Evolutionary conservation across 2,797 vertebrate species (phyloP).

Genomic region (Pteronotus mesoamericanus): DNA sequence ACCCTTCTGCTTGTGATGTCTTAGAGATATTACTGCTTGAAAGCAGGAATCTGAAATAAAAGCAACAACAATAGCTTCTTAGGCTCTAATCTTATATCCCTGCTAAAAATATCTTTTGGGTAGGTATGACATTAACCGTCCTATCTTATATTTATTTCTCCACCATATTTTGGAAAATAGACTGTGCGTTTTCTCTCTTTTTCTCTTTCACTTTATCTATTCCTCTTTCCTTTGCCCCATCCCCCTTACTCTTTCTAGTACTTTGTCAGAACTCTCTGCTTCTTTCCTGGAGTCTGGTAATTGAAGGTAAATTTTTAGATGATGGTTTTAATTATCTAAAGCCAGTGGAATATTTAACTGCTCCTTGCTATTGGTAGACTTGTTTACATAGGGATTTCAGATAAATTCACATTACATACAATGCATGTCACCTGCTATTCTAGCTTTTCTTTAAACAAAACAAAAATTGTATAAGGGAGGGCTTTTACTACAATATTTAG

Average conservation of each 20-base stretch:
- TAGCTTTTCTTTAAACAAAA: slow-evolving; percentile 62
- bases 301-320: slow-evolving; percentile 78
- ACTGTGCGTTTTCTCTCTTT: not conserved
- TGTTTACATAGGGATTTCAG: slow-evolving; percentile 83
- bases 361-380: slow-evolving; percentile 81
- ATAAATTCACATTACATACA: slow-evolving; percentile 82
- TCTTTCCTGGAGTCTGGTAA: slow-evolving; percentile 72
- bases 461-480: slow-evolving; percentile 62
- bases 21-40: slow-evolving; percentile 15
- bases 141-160: slow-evolving; percentile 33
- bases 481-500: slow-evolving; percentile 74
- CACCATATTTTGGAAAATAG: slow-evolving; percentile 32
- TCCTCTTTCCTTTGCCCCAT: not conserved
- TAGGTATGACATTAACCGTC: slow-evolving; percentile 37
- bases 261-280: slow-evolving; percentile 71
- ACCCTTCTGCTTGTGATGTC: not conserved
- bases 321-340: slow-evolving; percentile 83
- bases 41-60: slow-evolving; percentile 41
- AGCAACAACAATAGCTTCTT: not conserved
- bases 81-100: slow-evolving; percentile 12
- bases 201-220: not conserved
- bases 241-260: slow-evolving; percentile 39
- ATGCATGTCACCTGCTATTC: slow-evolving; percentile 83
- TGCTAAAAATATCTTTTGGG: slow-evolving; percentile 48
- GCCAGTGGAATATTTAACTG: slow-evolving; percentile 82